Percentiles rank a stretch among this genome's conserved stretches.
Evolutionary conservation across 2,797 vertebrate genomes (phyloP).

Genomic region (Cottoperca gobio): DNA sequence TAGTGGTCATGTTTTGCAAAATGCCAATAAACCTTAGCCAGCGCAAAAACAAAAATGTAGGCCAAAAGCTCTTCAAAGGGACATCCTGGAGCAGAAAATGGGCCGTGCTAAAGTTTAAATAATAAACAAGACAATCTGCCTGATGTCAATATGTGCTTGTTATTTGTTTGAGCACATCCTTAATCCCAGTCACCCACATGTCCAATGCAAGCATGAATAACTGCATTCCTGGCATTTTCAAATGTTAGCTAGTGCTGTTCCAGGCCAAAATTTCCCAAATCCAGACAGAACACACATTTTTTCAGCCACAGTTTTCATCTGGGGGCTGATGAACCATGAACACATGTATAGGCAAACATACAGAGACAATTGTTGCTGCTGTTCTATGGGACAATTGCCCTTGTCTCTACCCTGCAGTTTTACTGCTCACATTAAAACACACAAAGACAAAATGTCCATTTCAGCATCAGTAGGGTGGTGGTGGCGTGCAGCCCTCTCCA

Average conservation of each 20-base stretch:
- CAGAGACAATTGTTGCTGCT: slow-evolving; percentile 81
- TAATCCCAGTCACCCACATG: slow-evolving; percentile 42
- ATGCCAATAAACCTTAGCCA: slow-evolving; percentile 44
- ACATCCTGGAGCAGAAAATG: slow-evolving; percentile 40
- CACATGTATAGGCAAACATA: slow-evolving; percentile 72
- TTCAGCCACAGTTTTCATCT: slow-evolving; percentile 67
- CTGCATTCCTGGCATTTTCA: slow-evolving; percentile 58
- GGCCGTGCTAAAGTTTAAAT: slow-evolving; percentile 47
- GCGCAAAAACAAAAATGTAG: slow-evolving; percentile 35
- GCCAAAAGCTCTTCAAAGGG: slow-evolving; percentile 30
- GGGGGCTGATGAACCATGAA: slow-evolving; percentile 68
- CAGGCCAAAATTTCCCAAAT: slow-evolving; percentile 64
- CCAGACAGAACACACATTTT: slow-evolving; percentile 60
- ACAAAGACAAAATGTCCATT: slow-evolving; percentile 83
- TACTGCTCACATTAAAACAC: slow-evolving; percentile 78
- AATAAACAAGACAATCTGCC: slow-evolving; percentile 58
- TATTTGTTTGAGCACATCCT: slow-evolving; percentile 51
- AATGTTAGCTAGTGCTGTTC: slow-evolving; percentile 44
- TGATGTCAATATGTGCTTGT: slow-evolving; percentile 55
- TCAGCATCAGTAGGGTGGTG: slow-evolving; percentile 73
- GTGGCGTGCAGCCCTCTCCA: slow-evolving; percentile 76
- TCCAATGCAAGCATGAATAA: slow-evolving; percentile 55
- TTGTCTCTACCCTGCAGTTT: slow-evolving; percentile 75
- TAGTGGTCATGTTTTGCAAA: slow-evolving; percentile 30
- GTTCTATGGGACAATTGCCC: slow-evolving; percentile 80